A percentile compares a stretch with the other conserved stretches of the same genome.
Evolutionary conservation across 1,140 invertebrate species (phyloP).

Genomic region (Mycetomoellerius zeteki): DNA sequence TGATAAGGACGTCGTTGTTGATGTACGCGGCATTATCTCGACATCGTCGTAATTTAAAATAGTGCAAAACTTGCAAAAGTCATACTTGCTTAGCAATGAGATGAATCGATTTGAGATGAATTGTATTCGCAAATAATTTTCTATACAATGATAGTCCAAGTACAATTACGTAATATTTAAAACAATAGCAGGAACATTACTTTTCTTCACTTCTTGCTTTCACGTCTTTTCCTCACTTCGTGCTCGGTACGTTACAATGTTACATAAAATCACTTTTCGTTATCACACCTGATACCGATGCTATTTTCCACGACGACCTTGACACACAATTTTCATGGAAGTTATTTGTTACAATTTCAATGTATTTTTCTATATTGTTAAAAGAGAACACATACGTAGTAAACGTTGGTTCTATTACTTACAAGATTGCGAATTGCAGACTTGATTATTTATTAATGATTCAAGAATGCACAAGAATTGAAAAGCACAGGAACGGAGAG

Average conservation of each 20-base stretch:
- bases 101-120: not conserved
- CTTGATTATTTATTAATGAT: not conserved
- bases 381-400: not conserved
- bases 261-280: constrained; percentile 16
- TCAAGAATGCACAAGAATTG: not conserved
- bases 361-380: not conserved
- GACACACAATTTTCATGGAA: not conserved
- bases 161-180: not conserved
- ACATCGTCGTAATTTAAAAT: constrained; percentile 14
- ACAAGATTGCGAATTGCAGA: not conserved
- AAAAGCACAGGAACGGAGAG: not conserved
- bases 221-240: not conserved
- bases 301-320: not conserved
- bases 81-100: not conserved
- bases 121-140: not conserved
- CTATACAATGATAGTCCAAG: not conserved
- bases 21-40: constrained; percentile 25
- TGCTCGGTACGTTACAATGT: not conserved
- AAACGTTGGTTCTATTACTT: not conserved
- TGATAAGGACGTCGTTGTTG: constrained; percentile 36
- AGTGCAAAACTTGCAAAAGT: not conserved
- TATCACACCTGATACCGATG: not conserved
- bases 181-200: not conserved
- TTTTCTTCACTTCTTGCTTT: not conserved
- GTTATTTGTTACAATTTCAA: constrained; percentile 4